phyloP scores from a whole-genome alignment of 2,888 invertebrate species.

The Nyleta sp. region DNA sequence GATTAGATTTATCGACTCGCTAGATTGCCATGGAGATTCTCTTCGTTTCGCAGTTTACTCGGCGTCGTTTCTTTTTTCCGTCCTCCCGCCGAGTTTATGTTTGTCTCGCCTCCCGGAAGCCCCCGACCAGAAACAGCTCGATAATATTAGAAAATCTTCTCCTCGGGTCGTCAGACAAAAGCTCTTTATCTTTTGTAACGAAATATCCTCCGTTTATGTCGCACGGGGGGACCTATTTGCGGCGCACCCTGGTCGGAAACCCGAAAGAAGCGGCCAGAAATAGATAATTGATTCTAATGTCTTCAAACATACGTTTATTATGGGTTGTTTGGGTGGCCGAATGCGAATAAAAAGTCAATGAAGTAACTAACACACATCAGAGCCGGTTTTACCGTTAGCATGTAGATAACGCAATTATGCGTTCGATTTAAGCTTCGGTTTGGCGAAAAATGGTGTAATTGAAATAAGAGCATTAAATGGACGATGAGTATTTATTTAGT shows the following conservation, averaged over 20 bases:
- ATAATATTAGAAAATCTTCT: slow-evolving; percentile 18
- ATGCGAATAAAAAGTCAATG: no score
- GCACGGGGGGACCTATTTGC: slow-evolving; percentile 4
- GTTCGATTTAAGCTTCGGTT: slow-evolving; percentile 49
- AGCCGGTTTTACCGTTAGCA: not conserved
- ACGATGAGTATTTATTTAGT: slow-evolving; percentile 55
- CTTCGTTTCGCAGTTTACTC: slow-evolving; percentile 55
- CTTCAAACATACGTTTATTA: no score
- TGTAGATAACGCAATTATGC: slow-evolving; percentile 45
- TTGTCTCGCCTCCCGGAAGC: slow-evolving; percentile 12
- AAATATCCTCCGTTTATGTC: slow-evolving; percentile 8
- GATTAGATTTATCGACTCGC: slow-evolving; percentile 78
- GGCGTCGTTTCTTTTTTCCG: slow-evolving; percentile 28
- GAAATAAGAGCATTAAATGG: slow-evolving; percentile 55
- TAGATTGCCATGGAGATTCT: slow-evolving; percentile 71
- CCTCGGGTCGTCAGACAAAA: not conserved
- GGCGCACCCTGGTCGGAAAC: no score
- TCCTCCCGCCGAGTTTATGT: slow-evolving; percentile 19
- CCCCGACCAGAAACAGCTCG: slow-evolving; percentile 20
- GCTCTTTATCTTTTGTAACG: slow-evolving; percentile 20
- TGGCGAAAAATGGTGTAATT: slow-evolving; percentile 45
- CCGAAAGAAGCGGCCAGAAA: no score
- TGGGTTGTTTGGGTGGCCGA: no score
- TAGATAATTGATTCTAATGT: no score
- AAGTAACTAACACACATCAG: slow-evolving; percentile 2